Conservation (phyloP, 2,113 vertebrate genomes). For the Hippocampus guttulatus region DNA sequence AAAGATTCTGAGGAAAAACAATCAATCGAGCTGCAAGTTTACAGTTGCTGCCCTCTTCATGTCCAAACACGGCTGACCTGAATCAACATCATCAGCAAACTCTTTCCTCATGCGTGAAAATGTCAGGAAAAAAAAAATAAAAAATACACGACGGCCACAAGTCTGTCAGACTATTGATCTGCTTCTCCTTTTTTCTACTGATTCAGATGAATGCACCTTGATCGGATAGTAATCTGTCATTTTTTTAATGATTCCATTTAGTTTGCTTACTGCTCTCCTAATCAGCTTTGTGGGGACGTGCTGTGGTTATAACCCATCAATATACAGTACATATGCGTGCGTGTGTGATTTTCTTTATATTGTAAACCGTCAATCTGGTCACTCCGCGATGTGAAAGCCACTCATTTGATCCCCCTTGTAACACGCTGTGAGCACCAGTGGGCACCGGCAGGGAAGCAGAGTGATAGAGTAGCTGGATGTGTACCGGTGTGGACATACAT, state of each 20-base stretch:
- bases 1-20: slow-evolving; percentile 8
- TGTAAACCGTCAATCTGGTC: too few relatives aligned
- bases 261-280: slow-evolving; percentile 5
- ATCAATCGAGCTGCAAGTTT: background rate
- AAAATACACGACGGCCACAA: background rate
- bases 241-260: slow-evolving; percentile 18
- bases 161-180: slow-evolving; percentile 14
- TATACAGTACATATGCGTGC: background rate
- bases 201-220: slow-evolving; percentile 33
- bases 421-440: background rate
- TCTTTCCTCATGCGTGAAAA: slow-evolving; percentile 16
- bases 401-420: background rate
- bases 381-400: too few relatives aligned
- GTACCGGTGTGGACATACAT: slow-evolving; percentile 34
- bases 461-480: slow-evolving; percentile 26
- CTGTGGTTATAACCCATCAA: slow-evolving; percentile 7
- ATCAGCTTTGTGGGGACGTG: slow-evolving; percentile 5
- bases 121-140: slow-evolving; percentile 5
- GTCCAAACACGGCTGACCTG: slow-evolving; percentile 15
- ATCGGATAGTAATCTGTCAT: slow-evolving; percentile 23
- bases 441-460: slow-evolving; percentile 26
- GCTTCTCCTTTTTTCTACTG: slow-evolving; percentile 24
- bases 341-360: background rate
- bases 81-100: slow-evolving; percentile 1
- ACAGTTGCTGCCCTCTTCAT: background rate